Base-by-base conservation (phyloP, 2,888 invertebrate genomes). In the Cheilosia soror region DNA sequence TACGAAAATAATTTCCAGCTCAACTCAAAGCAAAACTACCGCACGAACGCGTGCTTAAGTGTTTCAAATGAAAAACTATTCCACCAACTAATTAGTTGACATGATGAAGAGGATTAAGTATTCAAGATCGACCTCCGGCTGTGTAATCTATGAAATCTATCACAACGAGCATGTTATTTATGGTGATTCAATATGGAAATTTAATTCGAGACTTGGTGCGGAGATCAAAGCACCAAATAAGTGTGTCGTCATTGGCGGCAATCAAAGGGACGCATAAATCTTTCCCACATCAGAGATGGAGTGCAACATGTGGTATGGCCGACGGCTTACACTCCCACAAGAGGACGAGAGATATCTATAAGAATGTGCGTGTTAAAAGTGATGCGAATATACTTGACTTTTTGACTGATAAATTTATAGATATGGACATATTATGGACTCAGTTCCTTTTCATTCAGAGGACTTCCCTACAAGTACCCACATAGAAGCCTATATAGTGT, bases 171-270 rank as follows among this genome's bases (percentile, higher is more conserved):
- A 31, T 49, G 71, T 81, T 72, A 85, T 85, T 85, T 85, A 81
- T 85, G 66, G 71, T 47, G 66, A 81, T 85, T 85, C 49, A 68
- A 85, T 37, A 37, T 85, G 72, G 85, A 66, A 79, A 68, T 62
- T 73, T 62, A 68, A 83, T 79, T 68, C 72, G 51, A 15, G 72
- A 51, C 71, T 80, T 63, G 63, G 15, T 53, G 63, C 20, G 33
- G n/a, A 79, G 85, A 85, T 85, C 85, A 85, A 85, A 85, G 85
- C 63, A 72, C 42, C 81, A 77, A 77, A 77, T 78, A 49, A 31
- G 73, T 63, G 51, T 81, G 66, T 77, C 85, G 66, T 62, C 76
- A 66, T 68, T 47, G 73, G 72, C 49, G 42, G 58, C 63, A 58
- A 69, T 60, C 84, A 84, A 84, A 84, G 84, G 53, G 15, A 7